These are phyloP conservation scores for Dendroctonus valens DNA, from an alignment of 1,140 invertebrate genomes.

Conservation along the genomic window DNA sequence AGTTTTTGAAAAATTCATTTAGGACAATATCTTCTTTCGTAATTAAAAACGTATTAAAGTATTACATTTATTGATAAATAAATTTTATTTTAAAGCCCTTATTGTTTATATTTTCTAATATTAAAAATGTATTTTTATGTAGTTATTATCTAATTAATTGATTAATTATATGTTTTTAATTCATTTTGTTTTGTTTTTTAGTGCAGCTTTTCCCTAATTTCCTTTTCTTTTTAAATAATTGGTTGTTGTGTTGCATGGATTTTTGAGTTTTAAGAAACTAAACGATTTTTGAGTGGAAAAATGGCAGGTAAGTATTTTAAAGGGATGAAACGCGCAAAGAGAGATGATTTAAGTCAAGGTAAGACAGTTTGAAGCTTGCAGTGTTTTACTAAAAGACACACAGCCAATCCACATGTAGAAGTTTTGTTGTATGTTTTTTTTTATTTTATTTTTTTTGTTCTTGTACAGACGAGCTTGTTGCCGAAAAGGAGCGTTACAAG, in stretches of 20 bases:
- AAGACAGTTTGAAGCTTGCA: no score
- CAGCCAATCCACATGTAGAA: not conserved
- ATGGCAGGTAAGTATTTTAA: not conserved
- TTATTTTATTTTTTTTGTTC: constrained; percentile 6
- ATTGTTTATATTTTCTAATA: constrained; percentile 41
- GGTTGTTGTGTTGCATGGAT: constrained; percentile 21
- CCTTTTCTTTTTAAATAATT: constrained; percentile 17
- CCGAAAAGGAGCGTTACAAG: constrained; percentile 99
- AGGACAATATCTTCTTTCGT: no score
- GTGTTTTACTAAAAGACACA: not conserved
- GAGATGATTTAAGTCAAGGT: no score
- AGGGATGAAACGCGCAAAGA: no score
- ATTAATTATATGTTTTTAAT: constrained; percentile 39
- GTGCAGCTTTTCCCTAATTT: constrained; percentile 22
- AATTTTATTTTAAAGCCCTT: constrained; percentile 37
- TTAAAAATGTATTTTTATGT: constrained; percentile 39
- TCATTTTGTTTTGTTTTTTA: constrained; percentile 31
- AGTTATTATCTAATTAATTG: constrained; percentile 32
- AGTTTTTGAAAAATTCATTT: no score
- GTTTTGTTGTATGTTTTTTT: no score
- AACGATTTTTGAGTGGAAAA: not conserved
- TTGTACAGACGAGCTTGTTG: constrained; percentile 91
- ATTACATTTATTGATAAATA: constrained; percentile 24
- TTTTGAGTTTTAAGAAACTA: constrained; percentile 5
- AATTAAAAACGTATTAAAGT: constrained; percentile 3